phyloP scores from a whole-genome alignment of 1,140 invertebrate genomes.

The Neodiprion fabricii region DNA sequence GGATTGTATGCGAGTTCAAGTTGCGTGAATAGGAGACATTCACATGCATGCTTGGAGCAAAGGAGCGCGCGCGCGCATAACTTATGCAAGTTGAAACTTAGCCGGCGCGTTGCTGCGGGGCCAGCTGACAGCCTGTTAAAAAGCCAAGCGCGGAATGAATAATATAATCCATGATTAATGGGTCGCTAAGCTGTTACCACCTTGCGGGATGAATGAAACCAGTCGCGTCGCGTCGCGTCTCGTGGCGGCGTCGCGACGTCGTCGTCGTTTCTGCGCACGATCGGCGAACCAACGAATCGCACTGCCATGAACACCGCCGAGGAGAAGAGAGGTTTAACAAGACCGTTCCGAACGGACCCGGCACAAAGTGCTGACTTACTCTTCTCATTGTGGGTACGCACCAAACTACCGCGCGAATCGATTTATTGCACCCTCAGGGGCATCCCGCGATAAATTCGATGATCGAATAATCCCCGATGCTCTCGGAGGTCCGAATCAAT shows the following conservation, averaged over 20 bases:
- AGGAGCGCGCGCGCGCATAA: neutral
- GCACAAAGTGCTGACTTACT: too few relatives aligned
- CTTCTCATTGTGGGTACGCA: too few relatives aligned
- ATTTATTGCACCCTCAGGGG: too few relatives aligned
- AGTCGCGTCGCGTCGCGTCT: constrained; percentile 30
- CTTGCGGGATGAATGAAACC: constrained; percentile 39
- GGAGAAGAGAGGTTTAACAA: too few relatives aligned
- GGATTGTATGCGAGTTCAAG: too few relatives aligned
- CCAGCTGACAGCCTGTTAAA: constrained; percentile 36
- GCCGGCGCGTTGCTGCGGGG: constrained; percentile 25
- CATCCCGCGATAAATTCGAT: too few relatives aligned
- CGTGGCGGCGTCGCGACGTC: constrained; percentile 28
- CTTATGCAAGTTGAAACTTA: neutral
- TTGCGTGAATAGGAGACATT: too few relatives aligned
- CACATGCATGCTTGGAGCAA: too few relatives aligned
- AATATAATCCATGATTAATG: constrained; percentile 57
- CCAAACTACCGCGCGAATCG: too few relatives aligned
- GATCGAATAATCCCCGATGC: too few relatives aligned
- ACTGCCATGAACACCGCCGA: neutral
- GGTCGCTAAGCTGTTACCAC: constrained; percentile 45
- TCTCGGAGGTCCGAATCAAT: too few relatives aligned
- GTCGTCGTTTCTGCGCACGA: constrained; percentile 24
- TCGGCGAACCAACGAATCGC: constrained; percentile 21
- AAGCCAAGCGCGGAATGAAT: constrained; percentile 42
- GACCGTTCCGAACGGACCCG: too few relatives aligned